These are phyloP conservation scores for Brachionus paranguensis DNA, from an alignment of 1,140 invertebrate genomes.

Conservation along the genomic window DNA sequence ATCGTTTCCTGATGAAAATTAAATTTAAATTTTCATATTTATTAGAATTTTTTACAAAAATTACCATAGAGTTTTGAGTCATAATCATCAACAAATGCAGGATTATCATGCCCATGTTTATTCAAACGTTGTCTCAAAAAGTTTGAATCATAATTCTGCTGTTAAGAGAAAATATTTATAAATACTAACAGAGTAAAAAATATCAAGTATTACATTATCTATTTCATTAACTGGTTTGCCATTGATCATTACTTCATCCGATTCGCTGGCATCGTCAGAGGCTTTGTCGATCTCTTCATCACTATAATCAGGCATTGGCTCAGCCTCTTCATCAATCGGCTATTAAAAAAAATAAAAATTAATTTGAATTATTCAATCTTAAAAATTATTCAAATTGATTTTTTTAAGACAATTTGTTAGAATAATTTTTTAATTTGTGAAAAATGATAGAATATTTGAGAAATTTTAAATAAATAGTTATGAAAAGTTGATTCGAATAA, in stretches of 20 bases:
- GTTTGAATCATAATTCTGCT: conserved; percentile 29
- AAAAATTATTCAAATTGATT: too few relatives aligned
- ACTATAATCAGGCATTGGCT: conserved; percentile 41
- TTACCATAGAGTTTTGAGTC: conserved; percentile 26
- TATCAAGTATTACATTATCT: conserved; percentile 9
- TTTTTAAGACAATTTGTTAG: too few relatives aligned
- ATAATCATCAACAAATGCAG: conserved; percentile 38
- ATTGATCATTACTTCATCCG: conserved; percentile 32
- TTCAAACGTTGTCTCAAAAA: conserved; percentile 27
- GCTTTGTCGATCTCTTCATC: conserved; percentile 39
- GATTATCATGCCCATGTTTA: conserved; percentile 39
- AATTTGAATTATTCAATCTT: too few relatives aligned
- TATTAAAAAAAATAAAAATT: not conserved
- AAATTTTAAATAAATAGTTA: too few relatives aligned
- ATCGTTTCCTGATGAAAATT: not conserved
- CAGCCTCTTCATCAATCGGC: conserved; percentile 40
- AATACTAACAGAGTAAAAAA: not conserved
- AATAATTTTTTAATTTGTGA: too few relatives aligned
- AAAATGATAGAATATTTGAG: too few relatives aligned
- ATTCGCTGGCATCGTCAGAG: conserved; percentile 31
- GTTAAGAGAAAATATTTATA: not conserved
- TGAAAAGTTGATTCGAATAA: too few relatives aligned
- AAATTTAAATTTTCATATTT: too few relatives aligned
- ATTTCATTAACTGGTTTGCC: conserved; percentile 24
- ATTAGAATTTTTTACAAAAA: not conserved